Base-by-base conservation (phyloP, 2,888 invertebrate genomes). In the Charanyca ferruginea region DNA sequence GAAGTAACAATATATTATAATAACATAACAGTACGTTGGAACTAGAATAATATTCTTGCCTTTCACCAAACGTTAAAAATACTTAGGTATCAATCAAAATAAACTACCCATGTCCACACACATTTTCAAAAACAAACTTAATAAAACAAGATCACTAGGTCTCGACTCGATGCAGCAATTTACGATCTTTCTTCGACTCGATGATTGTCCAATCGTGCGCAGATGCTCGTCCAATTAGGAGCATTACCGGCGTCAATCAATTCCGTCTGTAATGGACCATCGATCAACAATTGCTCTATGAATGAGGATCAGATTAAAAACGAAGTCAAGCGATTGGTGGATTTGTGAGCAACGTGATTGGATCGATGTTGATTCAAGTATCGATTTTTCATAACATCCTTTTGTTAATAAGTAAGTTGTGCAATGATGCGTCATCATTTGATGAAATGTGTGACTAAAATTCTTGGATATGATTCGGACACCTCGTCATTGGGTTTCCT, bases 231-330 rank as follows among this genome's bases (percentile, higher is more conserved):
- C 66, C 74, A 77, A 75, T 78, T 76, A 76, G 59, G 44, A 47
- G 57, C 42, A 32, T 71, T 75, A 48, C 44, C 59, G 53, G 52
- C 60, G 32, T 61, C 70, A 80, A 79, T 80, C 79, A 80, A 80
- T 73, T 69, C 51, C 53, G 48, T 54, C 25, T 51, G 47, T 73
- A 80, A 79, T 73, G 70, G 53, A 38, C 16, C 70, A 44, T 59
- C 22, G 45, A 28, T 62, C 59, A 52, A 49, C 65, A 64, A 72
- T 60, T 58, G 61, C 59, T 70, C 55, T 64, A 58, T 49, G 35
- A 68, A 77, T 73, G 65, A 61, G 77, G 68, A 71, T 66, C 70
- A 71, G 67, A 78, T 80, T 77, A 61, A 71, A 41, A 51, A 60
- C 35, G 51, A 51, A 49, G 35, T 44, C 22, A 66, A 49, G 32